phyloP scores from a whole-genome alignment of 1,140 invertebrate species.

The Caerostris darwini region DNA sequence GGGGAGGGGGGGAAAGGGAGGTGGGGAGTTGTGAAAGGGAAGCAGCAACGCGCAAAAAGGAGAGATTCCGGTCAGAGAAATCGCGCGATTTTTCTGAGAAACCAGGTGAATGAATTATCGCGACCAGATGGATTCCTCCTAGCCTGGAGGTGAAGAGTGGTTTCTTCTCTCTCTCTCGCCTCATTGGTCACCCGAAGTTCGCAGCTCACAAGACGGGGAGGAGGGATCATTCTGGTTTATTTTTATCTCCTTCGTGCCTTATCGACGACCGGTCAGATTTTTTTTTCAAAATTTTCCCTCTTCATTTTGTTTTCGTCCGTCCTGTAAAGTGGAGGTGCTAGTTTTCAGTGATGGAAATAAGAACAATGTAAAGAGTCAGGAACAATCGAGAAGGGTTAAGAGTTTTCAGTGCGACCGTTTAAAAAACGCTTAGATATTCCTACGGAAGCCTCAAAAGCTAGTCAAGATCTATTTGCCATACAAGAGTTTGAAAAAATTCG shows the following conservation, averaged over 20 bases:
- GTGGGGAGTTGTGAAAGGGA: not conserved
- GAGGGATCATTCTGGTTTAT: not conserved
- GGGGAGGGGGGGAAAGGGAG: slow-evolving; percentile 26
- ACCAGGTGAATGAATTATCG: not conserved
- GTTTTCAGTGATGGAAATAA: too few relatives aligned
- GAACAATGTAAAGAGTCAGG: too few relatives aligned
- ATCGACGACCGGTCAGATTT: not conserved
- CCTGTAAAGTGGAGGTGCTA: not conserved
- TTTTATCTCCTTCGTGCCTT: not conserved
- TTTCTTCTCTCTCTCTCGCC: not conserved
- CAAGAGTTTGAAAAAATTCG: too few relatives aligned
- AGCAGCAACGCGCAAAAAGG: not conserved
- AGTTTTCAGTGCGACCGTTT: too few relatives aligned
- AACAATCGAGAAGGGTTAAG: too few relatives aligned
- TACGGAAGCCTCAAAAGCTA: too few relatives aligned
- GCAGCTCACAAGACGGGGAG: not conserved
- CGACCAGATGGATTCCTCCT: not conserved
- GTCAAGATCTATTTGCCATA: too few relatives aligned
- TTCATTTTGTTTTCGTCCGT: not conserved
- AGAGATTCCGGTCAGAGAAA: not conserved
- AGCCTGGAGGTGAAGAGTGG: not conserved
- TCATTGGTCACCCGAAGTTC: not conserved
- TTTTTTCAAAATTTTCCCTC: too few relatives aligned
- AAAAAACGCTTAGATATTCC: too few relatives aligned
- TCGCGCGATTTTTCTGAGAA: not conserved